Evolutionary conservation across 2,797 vertebrate species (phyloP).

Genomic region (Pantherophis alleghaniensis): DNA sequence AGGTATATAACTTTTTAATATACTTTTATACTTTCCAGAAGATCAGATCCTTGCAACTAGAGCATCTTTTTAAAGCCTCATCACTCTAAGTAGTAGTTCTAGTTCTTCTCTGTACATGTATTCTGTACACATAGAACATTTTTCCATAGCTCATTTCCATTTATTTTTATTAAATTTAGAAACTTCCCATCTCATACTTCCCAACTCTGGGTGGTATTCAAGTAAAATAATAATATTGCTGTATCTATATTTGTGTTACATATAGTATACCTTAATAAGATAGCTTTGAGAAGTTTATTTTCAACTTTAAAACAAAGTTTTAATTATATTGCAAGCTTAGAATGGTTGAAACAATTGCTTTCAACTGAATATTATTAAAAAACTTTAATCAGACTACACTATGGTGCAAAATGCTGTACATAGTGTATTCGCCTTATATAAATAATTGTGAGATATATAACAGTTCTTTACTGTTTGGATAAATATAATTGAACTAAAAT

Average conservation of each 20-base stretch:
- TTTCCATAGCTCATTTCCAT: neutral
- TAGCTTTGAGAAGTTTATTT: neutral
- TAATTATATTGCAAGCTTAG: neutral
- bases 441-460: neutral
- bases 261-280: neutral
- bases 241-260: neutral
- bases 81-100: neutral
- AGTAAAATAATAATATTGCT: neutral
- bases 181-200: neutral
- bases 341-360: neutral
- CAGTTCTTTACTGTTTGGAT: neutral
- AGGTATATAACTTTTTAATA: conserved; percentile 54
- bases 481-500: neutral
- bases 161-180: neutral
- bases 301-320: neutral
- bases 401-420: too few species aligned
- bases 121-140: neutral
- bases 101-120: neutral
- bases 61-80: neutral
- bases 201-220: neutral
- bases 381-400: neutral
- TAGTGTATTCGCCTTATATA: neutral
- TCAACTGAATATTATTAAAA: neutral
- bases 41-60: neutral
- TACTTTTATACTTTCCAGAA: neutral